Percentiles rank a stretch among this genome's conserved stretches.
These are phyloP conservation scores for Xiphydria camelus DNA, from an alignment of 2,888 invertebrate species.

Conservation along the genomic window DNA sequence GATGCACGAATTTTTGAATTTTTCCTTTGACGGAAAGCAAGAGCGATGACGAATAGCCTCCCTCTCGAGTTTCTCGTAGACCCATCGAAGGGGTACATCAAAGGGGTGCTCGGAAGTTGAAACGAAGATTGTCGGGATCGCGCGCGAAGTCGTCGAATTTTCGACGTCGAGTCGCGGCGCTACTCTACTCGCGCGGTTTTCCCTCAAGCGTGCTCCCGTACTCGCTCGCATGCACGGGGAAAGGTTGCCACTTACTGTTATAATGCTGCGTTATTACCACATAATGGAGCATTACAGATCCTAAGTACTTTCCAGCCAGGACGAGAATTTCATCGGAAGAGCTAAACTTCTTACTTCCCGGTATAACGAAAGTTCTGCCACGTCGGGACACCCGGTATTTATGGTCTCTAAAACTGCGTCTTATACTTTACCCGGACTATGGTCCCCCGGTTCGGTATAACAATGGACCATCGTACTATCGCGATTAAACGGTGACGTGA, in stretches of 20 bases:
- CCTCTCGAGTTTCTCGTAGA: no score
- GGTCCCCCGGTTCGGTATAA: not conserved
- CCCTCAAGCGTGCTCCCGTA: conserved; percentile 15
- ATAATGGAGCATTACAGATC: conserved; percentile 45
- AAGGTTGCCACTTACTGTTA: conserved; percentile 47
- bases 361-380: not conserved
- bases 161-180: no score
- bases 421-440: not conserved
- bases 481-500: not conserved
- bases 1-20: no score
- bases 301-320: conserved; percentile 32
- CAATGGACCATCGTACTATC: not conserved
- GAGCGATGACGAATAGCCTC: no score
- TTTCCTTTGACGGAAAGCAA: no score
- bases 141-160: no score
- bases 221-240: conserved; percentile 35
- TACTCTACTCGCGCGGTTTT: conserved; percentile 16
- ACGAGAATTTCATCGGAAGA: conserved; percentile 28
- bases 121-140: no score
- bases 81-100: no score
- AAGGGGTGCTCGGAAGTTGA: not conserved
- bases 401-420: not conserved
- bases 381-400: not conserved
- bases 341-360: not conserved
- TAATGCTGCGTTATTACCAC: conserved; percentile 47